These are phyloP conservation scores for Centropus unirufus DNA, from an alignment of 2,113 vertebrate species.

Conservation along the genomic window DNA sequence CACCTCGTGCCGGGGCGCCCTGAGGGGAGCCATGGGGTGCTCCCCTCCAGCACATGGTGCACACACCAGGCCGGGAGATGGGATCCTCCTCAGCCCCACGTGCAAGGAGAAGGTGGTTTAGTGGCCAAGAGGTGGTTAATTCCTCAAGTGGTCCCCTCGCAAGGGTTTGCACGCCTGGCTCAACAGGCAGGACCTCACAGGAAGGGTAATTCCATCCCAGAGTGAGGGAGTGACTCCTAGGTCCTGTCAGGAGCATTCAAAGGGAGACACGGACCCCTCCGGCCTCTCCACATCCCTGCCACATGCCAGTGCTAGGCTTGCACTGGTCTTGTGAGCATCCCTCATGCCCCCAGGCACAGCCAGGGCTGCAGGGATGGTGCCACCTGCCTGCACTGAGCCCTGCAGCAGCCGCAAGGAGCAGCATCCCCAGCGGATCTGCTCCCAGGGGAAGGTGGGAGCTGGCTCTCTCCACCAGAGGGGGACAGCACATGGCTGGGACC, in stretches of 20 bases:
- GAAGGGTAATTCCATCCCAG: neutral
- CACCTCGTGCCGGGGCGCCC: fast-evolving
- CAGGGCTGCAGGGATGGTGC: neutral
- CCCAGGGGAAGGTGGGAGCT: neutral
- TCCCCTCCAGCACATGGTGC: fast-evolving
- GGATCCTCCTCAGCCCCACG: neutral
- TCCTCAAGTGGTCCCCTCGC: neutral
- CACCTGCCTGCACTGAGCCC: neutral
- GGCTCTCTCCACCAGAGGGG: neutral
- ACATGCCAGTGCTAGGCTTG: neutral
- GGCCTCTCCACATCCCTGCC: neutral
- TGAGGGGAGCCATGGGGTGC: fast-evolving
- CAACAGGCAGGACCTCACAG: neutral
- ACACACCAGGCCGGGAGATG: neutral
- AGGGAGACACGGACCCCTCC: neutral
- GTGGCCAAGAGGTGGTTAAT: neutral
- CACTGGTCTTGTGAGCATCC: neutral
- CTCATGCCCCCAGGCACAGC: neutral
- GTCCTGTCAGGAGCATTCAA: neutral
- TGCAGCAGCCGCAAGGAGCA: fast-evolving
- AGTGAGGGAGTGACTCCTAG: neutral
- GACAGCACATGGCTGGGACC: neutral
- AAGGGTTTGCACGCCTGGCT: neutral
- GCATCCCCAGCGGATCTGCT: neutral
- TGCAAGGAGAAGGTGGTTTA: neutral